Base-by-base conservation (phyloP, 2,888 invertebrate genomes). In the Epiblema foenella region DNA sequence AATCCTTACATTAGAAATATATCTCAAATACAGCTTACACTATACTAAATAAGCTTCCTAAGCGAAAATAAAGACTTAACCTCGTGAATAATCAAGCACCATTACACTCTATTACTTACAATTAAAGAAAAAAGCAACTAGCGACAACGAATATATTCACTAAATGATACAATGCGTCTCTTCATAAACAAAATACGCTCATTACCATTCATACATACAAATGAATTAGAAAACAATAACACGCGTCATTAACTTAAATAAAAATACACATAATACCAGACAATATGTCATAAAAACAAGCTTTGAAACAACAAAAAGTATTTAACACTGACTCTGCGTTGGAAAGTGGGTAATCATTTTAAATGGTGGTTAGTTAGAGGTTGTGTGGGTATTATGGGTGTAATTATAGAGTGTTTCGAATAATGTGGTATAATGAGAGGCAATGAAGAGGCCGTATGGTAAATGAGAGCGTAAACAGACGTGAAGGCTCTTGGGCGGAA, bases 311-410 rank as follows among this genome's bases (percentile, higher is more conserved):
- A 65, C 52, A 56, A 59, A 64, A 58, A n/a, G 57, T 51, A 51
- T 63, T 72, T 65, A 64, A 63, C 54, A 24, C 20, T 18, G 59
- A 69, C 56, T 37, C 37, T 69, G 52, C 52, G 33, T 63, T 63
- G 63, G 49, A 73, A 69, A 66, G 60, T 62, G 65, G 75, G 59
- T 74, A 71, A 76, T 76, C 74, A 78, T 78, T 80, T 78, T 75
- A 77, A 78, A 76, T 75, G 77, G 77, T 74, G 75, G 75, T 77
- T 78, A 75, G 78, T 77, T 77, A 76, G 74, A 75, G 76, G 75
- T 73, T 76, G 77, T 73, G 64, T 72, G 72, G 72, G 8, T 37
- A 64, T 64, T 64, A 54, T 76, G 75, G 76, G 77, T 37, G 64
- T 64, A 64, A 80, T 79, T 78, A 78, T 72, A 75, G 73, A 63